Evolutionary conservation across 2,797 vertebrate genomes (phyloP).

Genomic region (Craterocephalus amniculus): DNA sequence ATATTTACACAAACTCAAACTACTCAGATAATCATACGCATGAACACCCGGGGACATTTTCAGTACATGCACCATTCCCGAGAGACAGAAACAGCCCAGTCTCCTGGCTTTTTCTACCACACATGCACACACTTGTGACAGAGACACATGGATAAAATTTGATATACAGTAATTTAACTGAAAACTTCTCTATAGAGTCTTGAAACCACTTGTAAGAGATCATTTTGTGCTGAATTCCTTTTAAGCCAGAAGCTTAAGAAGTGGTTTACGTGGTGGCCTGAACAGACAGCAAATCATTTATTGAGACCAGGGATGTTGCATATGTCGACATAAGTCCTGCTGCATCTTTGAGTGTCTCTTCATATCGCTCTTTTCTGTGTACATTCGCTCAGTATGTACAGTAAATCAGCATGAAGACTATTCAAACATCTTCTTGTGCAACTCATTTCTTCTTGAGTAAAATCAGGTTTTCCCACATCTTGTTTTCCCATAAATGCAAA

Average conservation of each 20-base stretch:
- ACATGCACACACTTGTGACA: no score
- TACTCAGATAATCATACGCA: no score
- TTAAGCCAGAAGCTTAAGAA: neutral
- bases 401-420: constrained; percentile 31
- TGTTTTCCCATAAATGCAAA: constrained; percentile 20
- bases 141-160: neutral
- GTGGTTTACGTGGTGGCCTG: constrained; percentile 23
- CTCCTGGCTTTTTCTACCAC: no score
- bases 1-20: no score
- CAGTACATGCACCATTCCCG: no score
- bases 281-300: constrained; percentile 8
- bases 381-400: constrained; percentile 3
- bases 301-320: neutral
- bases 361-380: neutral
- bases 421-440: constrained; percentile 49
- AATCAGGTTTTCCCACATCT: constrained; percentile 31
- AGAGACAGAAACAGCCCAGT: no score
- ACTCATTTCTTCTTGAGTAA: constrained; percentile 18
- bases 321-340: neutral
- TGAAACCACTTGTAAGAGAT: constrained; percentile 3
- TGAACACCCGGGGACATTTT: no score
- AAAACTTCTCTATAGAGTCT: neutral
- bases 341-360: constrained; percentile 10
- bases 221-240: neutral
- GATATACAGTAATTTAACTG: neutral